Percentiles rank a stretch among this genome's conserved stretches.
Conservation (phyloP, 1,140 invertebrate genomes). For the Drosophila arawakana region DNA sequence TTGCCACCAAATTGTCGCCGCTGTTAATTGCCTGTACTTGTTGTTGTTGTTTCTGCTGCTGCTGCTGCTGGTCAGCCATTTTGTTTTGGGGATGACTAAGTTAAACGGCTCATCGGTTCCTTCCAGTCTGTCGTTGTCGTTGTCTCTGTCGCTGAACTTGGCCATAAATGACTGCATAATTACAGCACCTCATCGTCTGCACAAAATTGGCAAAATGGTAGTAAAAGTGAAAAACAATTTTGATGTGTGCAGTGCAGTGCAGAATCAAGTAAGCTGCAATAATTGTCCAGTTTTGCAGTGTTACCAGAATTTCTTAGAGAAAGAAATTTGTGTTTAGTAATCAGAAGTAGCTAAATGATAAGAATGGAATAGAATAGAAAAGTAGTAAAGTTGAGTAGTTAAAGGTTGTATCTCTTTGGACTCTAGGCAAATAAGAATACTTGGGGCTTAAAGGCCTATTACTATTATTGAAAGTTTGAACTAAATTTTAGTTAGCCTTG, state of each 20-base stretch:
- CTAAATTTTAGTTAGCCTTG: too few relatives aligned
- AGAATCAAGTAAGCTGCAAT: constrained; percentile 16
- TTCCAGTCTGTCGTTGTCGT: constrained; percentile 26
- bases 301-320: too few relatives aligned
- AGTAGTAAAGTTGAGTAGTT: too few relatives aligned
- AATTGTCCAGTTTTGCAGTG: neutral
- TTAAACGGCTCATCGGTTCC: constrained; percentile 18
- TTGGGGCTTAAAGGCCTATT: too few relatives aligned
- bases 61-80: constrained; percentile 45
- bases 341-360: too few relatives aligned
- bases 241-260: constrained; percentile 27
- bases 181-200: constrained; percentile 5
- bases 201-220: constrained; percentile 35
- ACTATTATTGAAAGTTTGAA: too few relatives aligned
- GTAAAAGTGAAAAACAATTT: constrained; percentile 78
- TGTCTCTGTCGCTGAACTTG: constrained; percentile 19
- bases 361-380: too few relatives aligned
- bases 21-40: constrained; percentile 63
- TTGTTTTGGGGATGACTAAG: constrained; percentile 42
- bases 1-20: constrained; percentile 63
- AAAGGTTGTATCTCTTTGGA: too few relatives aligned
- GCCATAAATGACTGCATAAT: constrained; percentile 69
- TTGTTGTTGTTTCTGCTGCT: constrained; percentile 24
- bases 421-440: too few relatives aligned
- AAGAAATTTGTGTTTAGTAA: too few relatives aligned